Base-by-base conservation (phyloP, 2,797 vertebrate genomes). In the Diplodus sargus region DNA sequence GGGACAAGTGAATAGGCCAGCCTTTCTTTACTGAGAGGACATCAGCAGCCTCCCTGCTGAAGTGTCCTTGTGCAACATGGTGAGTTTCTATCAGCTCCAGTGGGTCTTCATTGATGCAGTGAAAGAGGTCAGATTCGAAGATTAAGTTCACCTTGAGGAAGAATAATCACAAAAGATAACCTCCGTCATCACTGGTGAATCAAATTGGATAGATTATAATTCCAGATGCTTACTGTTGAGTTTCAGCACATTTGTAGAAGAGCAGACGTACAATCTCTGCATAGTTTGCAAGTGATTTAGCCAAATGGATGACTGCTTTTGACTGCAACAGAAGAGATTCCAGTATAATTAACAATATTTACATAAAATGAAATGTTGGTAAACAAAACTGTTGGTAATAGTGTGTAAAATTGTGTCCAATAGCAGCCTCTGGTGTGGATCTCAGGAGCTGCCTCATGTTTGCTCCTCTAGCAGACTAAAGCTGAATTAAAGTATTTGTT, bases 381-480 rank as follows among this genome's bases (percentile, higher is more conserved):
- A 39, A 39, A 23, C 9, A 56, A 4, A 59, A 30, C 28, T 60
- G 53, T 28, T 68, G 17, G 8, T 62, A 4, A 8, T 6, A 1
- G 9, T 71, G 9, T 53, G 30, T 15, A 20, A 9, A 42, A n/a
- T 4, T 30, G 42, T 54, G 63, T 34, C 11, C 59, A 75, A 76
- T 42, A 83, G 71, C 74, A 73, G n/a, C 71, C 78, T 80, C 84
- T 86, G 15, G 70, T 89, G 82, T 63, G 8, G 28, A 49, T 51
- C n/a, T 13, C 17, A 17, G 51, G 78, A 67, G 20, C 52, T 45
- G 2, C 73, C 0, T 22, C 30, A 20, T 28, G 2, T 62, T 45
- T 64, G 8, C 17, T 64, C 14, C 14, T 53, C 5, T 2, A 18
- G 54, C 14, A 64, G 12, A 53, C 60, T n/a, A 30, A 56, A 68